Conservation (phyloP, 1,140 invertebrate species). For the Cardiocondyla obscurior region DNA sequence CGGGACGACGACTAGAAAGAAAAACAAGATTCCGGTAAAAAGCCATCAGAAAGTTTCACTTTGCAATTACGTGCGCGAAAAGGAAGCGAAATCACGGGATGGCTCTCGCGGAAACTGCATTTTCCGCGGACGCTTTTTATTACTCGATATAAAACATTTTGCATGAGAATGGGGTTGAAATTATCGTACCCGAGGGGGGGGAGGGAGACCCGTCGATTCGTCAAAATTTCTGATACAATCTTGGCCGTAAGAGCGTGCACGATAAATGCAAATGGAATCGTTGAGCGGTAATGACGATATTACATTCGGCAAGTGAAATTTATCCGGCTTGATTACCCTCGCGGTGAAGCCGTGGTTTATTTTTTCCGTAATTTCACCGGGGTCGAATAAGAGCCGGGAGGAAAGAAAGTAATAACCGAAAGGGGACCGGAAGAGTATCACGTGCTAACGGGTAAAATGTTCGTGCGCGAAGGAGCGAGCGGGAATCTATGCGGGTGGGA, state of each 20-base stretch:
- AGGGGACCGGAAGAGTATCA: not conserved
- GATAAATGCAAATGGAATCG: slow-evolving; percentile 19
- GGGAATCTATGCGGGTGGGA: slow-evolving; percentile 46
- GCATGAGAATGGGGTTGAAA: not conserved
- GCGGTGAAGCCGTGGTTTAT: not conserved
- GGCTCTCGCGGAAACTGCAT: not conserved
- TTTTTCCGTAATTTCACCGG: slow-evolving; percentile 19
- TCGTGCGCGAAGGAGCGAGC: not conserved
- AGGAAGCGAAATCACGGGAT: slow-evolving; percentile 8
- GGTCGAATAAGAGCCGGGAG: slow-evolving; percentile 10
- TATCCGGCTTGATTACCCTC: slow-evolving; percentile 20
- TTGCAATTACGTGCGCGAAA: slow-evolving; percentile 13
- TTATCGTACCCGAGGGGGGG: not conserved
- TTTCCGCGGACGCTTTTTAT: not conserved
- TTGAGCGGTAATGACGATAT: slow-evolving; percentile 12
- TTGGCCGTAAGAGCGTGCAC: not conserved
- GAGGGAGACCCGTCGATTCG: not conserved
- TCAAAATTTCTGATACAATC: slow-evolving; percentile 11
- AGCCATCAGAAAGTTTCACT: slow-evolving; percentile 1
- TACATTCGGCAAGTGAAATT: slow-evolving; percentile 20
- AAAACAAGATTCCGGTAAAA: not conserved
- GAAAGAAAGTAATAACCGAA: slow-evolving; percentile 6
- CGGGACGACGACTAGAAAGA: not conserved
- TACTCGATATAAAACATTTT: slow-evolving; percentile 14
- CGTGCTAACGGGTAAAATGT: slow-evolving; percentile 27